These are phyloP conservation scores for Oreochromis spilurus DNA, from an alignment of 2,113 vertebrate genomes.

Conservation along the genomic window DNA sequence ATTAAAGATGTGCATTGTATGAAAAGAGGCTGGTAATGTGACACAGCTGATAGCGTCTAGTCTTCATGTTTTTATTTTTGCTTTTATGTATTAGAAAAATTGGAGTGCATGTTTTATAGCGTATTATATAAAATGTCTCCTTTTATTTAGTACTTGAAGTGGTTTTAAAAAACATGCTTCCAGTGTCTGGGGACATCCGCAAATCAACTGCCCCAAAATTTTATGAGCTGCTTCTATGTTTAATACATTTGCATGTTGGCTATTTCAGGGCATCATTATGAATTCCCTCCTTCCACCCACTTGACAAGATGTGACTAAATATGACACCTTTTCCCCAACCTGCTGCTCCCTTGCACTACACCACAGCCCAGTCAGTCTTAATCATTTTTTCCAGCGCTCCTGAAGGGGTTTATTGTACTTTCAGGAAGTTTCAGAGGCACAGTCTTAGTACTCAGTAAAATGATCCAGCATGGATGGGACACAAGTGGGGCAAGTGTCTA, in stretches of 20 bases:
- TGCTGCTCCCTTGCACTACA: not conserved
- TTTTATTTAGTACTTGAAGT: not conserved
- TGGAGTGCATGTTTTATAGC: not conserved
- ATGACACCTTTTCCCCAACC: conserved; percentile 17
- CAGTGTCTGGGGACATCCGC: not conserved
- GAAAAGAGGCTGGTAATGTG: not conserved
- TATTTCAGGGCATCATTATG: conserved; percentile 15
- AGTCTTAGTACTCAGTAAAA: not conserved
- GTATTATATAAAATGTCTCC: not conserved
- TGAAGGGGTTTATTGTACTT: not conserved
- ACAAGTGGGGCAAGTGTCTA: not conserved
- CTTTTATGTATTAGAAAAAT: not conserved
- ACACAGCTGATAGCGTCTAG: not conserved
- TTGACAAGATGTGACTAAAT: conserved; percentile 20
- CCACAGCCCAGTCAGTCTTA: not conserved
- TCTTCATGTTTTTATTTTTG: not conserved
- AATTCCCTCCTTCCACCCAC: conserved; percentile 2
- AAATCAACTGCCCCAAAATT: not conserved
- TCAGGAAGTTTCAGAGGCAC: not conserved
- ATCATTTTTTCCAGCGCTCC: not conserved
- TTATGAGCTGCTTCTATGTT: conserved; percentile 10
- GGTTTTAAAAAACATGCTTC: not conserved
- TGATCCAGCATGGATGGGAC: not conserved
- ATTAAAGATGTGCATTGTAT: not conserved
- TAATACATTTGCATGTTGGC: conserved; percentile 18